Base-by-base conservation (phyloP, 2,113 vertebrate genomes). In the Eidolon helvum region DNA sequence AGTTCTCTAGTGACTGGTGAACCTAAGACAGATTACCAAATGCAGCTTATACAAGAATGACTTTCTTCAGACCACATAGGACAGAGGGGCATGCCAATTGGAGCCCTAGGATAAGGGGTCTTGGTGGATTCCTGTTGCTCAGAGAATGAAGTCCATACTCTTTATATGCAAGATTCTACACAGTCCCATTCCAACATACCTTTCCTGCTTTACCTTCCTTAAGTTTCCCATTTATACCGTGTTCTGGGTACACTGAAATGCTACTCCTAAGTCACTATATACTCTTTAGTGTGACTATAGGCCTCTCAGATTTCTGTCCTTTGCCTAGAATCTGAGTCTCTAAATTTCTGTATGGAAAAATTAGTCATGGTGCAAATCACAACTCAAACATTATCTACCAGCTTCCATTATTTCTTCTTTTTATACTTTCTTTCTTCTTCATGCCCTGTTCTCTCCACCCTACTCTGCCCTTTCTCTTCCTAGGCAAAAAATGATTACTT, bases 141-240 rank as follows among this genome's bases (percentile, higher is more conserved):
- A 4, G 18, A 48, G n/a, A 26, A 87, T 77, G 22, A 71, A 90
- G 30, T 61, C 40, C 14, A 33, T 19, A 45, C 21, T 55, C n/a
- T 50, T 10, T 48, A 12, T 15, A 19, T n/a, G 11, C 11, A 86
- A 87, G 30, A 16, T 24, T 45, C 80, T 87, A 15, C 24, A 10
- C 10, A 40, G 10, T 33, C 24, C 33, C 24, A 3, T 26, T 14
- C 0, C 9, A 5, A 2, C 5, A 30, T 26, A 35, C 3, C 10
- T 61, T 89, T 61, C 4, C 7, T 82, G 1, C 26, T 50, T 92
- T 15, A 30, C 35, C 43, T 57, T 71, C 14, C 6, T 87, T 11
- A 48, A 45, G 19, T 71, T 33, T 80, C 28, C 30, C 30, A 35
- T 26, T 5, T 6, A 10, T 3, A 2, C 40, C 91, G 6, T 65